Evolutionary conservation across 2,888 invertebrate species (phyloP), one percentile per base, ranked within the genome.

Genomic region (Aleiodes leptofemur): DNA sequence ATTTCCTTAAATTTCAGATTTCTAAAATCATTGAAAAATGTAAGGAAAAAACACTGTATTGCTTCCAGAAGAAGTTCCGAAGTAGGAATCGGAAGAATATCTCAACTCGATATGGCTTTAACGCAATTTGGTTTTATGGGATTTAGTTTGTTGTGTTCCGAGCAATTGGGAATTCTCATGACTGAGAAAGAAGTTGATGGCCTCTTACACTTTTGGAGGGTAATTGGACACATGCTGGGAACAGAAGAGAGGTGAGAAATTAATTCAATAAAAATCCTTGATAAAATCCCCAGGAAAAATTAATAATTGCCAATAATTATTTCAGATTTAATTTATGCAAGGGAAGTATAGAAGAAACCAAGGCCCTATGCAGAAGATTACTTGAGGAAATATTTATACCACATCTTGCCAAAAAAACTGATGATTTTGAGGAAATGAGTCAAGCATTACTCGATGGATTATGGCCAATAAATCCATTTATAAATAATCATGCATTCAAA

Each of bases 61-160:
- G 94, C 94, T 0, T 93, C 93, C 55, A 90, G 91, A 23, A 89
- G 90, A 77, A 90, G 91, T 43, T 85, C 85, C 8, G 86, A 90
- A 11, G 90, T 90, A 0, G 90, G 92, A 6, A 81, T 90, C 3
- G 92, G 92, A 0, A 90, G 91, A 51, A 93, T 97, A 50, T 93
- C 94, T 0, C 97, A 97, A 87, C 92, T 94, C 79, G 97, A 97
- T 86, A 93, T 98, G 92, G 95, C 95, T 0, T 87, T 97, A 9
- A 96, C 97, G 0, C 96, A 96, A 89, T 96, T 96, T 86, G 97
- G 96, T 3, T 97, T 97, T 86, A 92, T 97, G 85, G 97, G 96
- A 0, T 93, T 94, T 80, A 91, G 93, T 0, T 86, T 96, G 0
- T 85, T 95, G 5, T 92, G 92, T 69, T 92, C 93, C 0, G 91